Percentiles rank a stretch among this genome's conserved stretches.
Evolutionary conservation across 2,797 vertebrate genomes (phyloP).

Genomic region (Xyrichtys novacula): DNA sequence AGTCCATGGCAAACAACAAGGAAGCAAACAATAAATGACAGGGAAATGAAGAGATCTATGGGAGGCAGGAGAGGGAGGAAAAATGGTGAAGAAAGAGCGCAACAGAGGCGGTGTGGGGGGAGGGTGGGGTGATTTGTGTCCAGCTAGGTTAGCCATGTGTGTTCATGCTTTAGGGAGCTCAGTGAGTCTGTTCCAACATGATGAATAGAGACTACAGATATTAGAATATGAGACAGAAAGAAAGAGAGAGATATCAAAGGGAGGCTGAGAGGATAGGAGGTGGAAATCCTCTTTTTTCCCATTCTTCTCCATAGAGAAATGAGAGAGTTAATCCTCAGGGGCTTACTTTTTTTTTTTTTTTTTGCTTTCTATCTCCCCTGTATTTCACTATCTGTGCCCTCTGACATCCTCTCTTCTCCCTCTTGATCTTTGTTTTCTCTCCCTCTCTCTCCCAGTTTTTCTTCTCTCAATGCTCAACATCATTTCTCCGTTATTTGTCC

Average conservation of each 20-base stretch:
- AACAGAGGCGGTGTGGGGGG: slow-evolving; percentile 26
- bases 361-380: slow-evolving; percentile 40
- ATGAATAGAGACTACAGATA: slow-evolving; percentile 70
- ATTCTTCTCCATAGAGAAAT: slow-evolving; percentile 73
- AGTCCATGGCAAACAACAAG: slow-evolving; percentile 13
- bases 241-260: slow-evolving; percentile 64
- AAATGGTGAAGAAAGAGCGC: slow-evolving; percentile 9
- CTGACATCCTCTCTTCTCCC: slow-evolving; percentile 46
- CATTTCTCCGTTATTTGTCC: slow-evolving; percentile 9
- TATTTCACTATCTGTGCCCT: slow-evolving; percentile 52
- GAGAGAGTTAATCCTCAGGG: slow-evolving; percentile 76
- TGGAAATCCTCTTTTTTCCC: slow-evolving; percentile 70
- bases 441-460: slow-evolving; percentile 10
- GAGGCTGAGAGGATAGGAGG: slow-evolving; percentile 69
- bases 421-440: slow-evolving; percentile 43
- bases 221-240: slow-evolving; percentile 72
- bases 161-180: slow-evolving; percentile 61
- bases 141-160: slow-evolving; percentile 62
- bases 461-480: slow-evolving; percentile 27
- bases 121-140: slow-evolving; percentile 56
- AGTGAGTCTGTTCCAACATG: slow-evolving; percentile 57
- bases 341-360: slow-evolving; percentile 77
- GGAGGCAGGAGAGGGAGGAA: not conserved
- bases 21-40: slow-evolving; percentile 17
- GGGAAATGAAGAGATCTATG: slow-evolving; percentile 42